A percentile compares a stretch with the other conserved stretches of the same genome.
Conservation (phyloP, 2,888 invertebrate genomes). For the Polyommatus iphigenia region DNA sequence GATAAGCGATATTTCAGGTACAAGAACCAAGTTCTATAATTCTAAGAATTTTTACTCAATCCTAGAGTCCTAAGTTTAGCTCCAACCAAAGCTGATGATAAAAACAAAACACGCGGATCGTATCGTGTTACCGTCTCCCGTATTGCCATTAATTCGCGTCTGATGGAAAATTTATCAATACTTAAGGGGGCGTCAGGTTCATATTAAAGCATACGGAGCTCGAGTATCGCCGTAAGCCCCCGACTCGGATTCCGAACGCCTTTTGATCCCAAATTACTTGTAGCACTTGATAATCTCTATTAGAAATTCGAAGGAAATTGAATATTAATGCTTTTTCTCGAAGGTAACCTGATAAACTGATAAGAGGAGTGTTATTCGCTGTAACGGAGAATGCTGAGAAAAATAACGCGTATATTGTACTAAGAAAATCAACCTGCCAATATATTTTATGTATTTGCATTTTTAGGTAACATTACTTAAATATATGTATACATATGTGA, state of each 20-base stretch:
- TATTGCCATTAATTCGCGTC: constrained; percentile 10
- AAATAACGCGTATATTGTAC: background rate
- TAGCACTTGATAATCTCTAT: constrained; percentile 22
- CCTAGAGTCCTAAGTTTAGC: background rate
- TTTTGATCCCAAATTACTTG: constrained; percentile 25
- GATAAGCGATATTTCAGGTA: too few species aligned
- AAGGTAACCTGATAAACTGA: background rate
- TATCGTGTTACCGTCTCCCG: background rate
- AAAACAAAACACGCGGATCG: background rate
- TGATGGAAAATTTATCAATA: constrained; percentile 31
- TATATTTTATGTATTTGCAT: too few species aligned
- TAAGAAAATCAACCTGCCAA: too few species aligned
- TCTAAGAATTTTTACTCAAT: too few species aligned
- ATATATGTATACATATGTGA: too few species aligned
- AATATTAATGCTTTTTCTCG: constrained; percentile 9
- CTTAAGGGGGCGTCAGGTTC: constrained; percentile 31
- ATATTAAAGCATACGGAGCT: constrained; percentile 31
- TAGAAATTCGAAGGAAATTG: constrained; percentile 4
- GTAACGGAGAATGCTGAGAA: background rate
- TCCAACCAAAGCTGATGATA: background rate
- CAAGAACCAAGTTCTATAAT: too few species aligned
- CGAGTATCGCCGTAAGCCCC: constrained; percentile 23
- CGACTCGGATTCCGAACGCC: constrained; percentile 17
- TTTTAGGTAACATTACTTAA: too few species aligned
- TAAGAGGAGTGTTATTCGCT: background rate